phyloP scores from a whole-genome alignment of 1,140 invertebrate genomes.

The Pseudobourletiella spinata region DNA sequence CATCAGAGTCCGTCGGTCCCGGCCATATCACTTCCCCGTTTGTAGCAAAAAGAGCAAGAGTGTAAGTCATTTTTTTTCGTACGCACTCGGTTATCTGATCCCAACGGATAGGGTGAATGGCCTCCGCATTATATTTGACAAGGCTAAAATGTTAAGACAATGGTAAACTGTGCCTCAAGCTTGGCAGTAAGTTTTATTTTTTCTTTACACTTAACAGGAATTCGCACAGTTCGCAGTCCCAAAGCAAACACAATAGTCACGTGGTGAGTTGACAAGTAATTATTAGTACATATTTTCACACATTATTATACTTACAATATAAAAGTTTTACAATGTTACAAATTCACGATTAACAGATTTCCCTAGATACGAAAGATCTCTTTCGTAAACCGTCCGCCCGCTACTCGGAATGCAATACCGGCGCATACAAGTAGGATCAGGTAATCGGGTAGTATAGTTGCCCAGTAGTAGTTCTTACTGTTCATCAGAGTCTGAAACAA shows the following conservation, averaged over 20 bases:
- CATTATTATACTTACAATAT: neutral
- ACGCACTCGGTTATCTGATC: too few species aligned
- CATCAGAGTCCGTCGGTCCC: too few species aligned
- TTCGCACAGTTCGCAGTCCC: neutral
- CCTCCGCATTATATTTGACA: too few species aligned
- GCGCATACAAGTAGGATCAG: constrained; percentile 57
- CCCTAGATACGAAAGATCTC: constrained; percentile 1
- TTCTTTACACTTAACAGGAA: neutral
- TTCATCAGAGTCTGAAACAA: constrained; percentile 64
- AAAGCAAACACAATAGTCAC: neutral
- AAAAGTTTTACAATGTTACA: too few species aligned
- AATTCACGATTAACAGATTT: neutral
- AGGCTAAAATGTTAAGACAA: too few species aligned
- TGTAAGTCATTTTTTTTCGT: too few species aligned
- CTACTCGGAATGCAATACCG: constrained; percentile 62
- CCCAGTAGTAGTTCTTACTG: constrained; percentile 57
- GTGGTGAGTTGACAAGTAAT: neutral
- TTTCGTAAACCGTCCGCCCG: constrained; percentile 51
- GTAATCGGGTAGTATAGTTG: constrained; percentile 62
- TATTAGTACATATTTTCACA: neutral
- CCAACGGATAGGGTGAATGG: too few species aligned
- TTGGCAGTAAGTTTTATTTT: too few species aligned
- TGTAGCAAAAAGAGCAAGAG: too few species aligned
- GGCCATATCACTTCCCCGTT: too few species aligned
- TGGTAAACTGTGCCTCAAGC: too few species aligned